Evolutionary conservation across 2,888 invertebrate species (phyloP).

Genomic region (Brachyopa scutellaris): DNA sequence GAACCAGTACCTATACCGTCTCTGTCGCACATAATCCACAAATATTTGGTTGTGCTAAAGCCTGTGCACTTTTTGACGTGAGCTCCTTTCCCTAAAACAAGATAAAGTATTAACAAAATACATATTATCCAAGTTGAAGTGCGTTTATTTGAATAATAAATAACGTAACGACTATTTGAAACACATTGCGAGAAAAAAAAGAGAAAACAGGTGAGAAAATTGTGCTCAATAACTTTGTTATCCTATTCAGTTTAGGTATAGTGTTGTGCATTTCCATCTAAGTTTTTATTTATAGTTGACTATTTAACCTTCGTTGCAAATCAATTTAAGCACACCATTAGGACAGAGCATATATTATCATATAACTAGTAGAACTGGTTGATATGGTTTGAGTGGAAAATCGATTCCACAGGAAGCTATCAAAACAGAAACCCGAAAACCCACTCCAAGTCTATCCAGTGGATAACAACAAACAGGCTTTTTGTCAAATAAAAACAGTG

Average conservation of each 20-base stretch:
- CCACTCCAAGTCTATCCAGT: no score
- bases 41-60: constrained; percentile 25
- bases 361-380: constrained; percentile 61
- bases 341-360: neutral
- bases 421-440: constrained; percentile 25
- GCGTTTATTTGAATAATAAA: neutral
- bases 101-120: no score
- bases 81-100: constrained; percentile 55
- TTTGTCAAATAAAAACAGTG: neutral
- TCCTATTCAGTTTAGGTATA: neutral
- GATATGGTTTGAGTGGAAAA: constrained; percentile 65
- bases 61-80: constrained; percentile 49
- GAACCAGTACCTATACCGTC: neutral
- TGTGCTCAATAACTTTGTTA: neutral
- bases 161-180: neutral
- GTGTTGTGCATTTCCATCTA: constrained; percentile 2
- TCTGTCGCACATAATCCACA: constrained; percentile 31
- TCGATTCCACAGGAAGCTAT: constrained; percentile 55
- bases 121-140: constrained; percentile 14
- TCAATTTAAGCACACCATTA: constrained; percentile 42
- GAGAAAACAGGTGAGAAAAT: constrained; percentile 49
- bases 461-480: no score
- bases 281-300: constrained; percentile 42
- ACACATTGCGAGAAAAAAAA: constrained; percentile 17
- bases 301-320: constrained; percentile 57